Evolutionary conservation across 2,888 invertebrate genomes (phyloP).

Genomic region (Aproaerema taeniolella): DNA sequence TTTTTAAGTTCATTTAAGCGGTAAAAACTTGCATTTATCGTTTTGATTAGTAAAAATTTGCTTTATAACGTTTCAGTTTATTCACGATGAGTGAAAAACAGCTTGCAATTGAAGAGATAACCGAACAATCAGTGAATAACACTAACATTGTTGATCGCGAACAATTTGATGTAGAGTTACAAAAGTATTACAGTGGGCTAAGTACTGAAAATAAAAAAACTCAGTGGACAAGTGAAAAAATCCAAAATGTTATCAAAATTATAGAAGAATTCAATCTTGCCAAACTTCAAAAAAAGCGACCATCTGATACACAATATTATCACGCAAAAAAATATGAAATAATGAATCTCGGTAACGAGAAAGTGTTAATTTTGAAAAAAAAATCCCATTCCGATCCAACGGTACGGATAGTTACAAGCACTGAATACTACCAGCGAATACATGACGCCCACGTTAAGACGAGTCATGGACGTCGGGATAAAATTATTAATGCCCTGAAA

Average conservation of each 20-base stretch:
- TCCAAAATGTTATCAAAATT: slow-evolving; percentile 16
- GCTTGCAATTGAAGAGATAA: not conserved
- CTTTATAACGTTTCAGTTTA: not conserved
- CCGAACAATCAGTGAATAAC: not conserved
- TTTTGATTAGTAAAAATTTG: not conserved
- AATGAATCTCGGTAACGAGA: slow-evolving; percentile 17
- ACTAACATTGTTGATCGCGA: slow-evolving; percentile 12
- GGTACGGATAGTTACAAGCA: slow-evolving; percentile 21
- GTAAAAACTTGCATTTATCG: not conserved
- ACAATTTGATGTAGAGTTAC: slow-evolving; percentile 15
- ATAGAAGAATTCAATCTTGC: slow-evolving; percentile 9
- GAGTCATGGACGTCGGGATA: slow-evolving; percentile 28
- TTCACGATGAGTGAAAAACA: not conserved
- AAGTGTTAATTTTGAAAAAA: slow-evolving; percentile 21
- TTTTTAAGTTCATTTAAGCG: not conserved
- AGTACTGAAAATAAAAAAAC: slow-evolving; percentile 16
- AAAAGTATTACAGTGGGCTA: slow-evolving; percentile 16
- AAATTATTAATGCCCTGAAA: slow-evolving; percentile 24
- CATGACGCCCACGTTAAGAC: slow-evolving; percentile 23
- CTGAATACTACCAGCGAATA: slow-evolving; percentile 22
- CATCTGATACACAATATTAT: slow-evolving; percentile 17
- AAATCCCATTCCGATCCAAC: slow-evolving; percentile 17
- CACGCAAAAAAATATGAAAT: slow-evolving; percentile 22
- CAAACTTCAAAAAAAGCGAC: slow-evolving; percentile 9
- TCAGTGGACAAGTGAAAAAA: slow-evolving; percentile 16